Evolutionary conservation across 2,888 invertebrate species (phyloP).

Genomic region (Agriotes lineatus): DNA sequence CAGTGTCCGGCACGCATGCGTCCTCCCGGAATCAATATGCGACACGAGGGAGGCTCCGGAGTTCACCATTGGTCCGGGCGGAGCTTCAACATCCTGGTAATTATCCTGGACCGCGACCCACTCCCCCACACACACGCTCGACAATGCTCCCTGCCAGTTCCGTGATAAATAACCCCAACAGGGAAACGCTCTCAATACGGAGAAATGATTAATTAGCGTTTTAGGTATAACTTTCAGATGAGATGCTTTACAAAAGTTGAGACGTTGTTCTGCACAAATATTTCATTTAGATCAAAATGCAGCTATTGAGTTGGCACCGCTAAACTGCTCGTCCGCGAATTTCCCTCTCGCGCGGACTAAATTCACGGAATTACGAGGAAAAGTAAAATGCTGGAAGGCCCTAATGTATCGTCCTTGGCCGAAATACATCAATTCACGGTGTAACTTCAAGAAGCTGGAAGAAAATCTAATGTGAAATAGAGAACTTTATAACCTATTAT

Average conservation of each 20-base stretch:
- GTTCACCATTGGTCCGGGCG: slow-evolving; percentile 65
- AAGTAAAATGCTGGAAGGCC: neutral
- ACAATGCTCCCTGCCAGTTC: slow-evolving; percentile 66
- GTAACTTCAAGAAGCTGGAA: no score
- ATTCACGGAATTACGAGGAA: neutral
- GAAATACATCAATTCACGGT: no score
- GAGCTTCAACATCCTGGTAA: slow-evolving; percentile 65
- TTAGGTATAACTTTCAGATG: slow-evolving; percentile 51
- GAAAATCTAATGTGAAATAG: no score
- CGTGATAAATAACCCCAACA: slow-evolving; percentile 67
- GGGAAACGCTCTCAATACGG: slow-evolving; percentile 67
- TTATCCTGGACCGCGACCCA: slow-evolving; percentile 66
- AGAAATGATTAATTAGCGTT: slow-evolving; percentile 66
- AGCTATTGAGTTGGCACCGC: slow-evolving; percentile 2
- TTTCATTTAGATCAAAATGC: slow-evolving; percentile 16
- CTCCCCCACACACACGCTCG: slow-evolving; percentile 65
- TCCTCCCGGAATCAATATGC: slow-evolving; percentile 57
- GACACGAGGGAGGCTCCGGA: slow-evolving; percentile 53
- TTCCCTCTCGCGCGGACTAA: no score
- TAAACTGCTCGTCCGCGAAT: no score
- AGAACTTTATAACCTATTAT: no score
- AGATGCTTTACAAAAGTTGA: slow-evolving; percentile 41
- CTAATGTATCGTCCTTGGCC: no score
- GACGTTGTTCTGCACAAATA: slow-evolving; percentile 31
- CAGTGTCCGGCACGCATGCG: slow-evolving; percentile 64